Evolutionary conservation across 2,888 invertebrate species (phyloP), one percentile per base, ranked within the genome.

Genomic region (Atherix ibis): DNA sequence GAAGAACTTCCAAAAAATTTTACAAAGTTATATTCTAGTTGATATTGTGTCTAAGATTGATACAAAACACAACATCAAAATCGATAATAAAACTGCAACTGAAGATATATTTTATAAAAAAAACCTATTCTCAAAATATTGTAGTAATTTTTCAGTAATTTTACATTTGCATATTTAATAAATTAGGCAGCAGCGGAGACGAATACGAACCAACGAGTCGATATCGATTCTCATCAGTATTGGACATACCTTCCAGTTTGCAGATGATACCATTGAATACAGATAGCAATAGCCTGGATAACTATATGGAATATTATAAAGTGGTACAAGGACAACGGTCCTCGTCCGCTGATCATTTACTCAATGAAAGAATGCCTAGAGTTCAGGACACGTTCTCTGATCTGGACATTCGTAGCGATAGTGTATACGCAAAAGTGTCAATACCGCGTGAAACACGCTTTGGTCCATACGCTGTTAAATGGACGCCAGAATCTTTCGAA

Each of bases 401-500:
- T 46, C 47, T 62, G 44, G 58, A 58, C 37, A 49, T 59, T 31
- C 51, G 51, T 39, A 53, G 56, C 35, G 50, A 42, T 37, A 56
- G 60, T 35, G 71, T 85, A 40, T 80, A 71, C 58, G 73, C 83
- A 18, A 73, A 74, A 49, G 67, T 63, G 29, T 63, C 65, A 45
- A 66, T 85, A 38, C 59, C 67, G 10, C 68, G 70, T 44, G 82
- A 83, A 12, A 73, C 73, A 6, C 72, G 76, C 46, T 85, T 79
- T 55, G 87, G 87, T 10, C 85, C 87, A 18, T 85, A 80, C 52
- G 65, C 74, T 44, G 81, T 84, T 18, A 79, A 77, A 54, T 76
- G 79, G 74, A 75, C 75, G 45, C 68, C 68, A 38, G 70, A 75
- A 48, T 78, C 82, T 18, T 65, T 73, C 48, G 76, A 81, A 49